Conservation (phyloP, 1,140 invertebrate genomes). For the Agrypnia vestita region DNA sequence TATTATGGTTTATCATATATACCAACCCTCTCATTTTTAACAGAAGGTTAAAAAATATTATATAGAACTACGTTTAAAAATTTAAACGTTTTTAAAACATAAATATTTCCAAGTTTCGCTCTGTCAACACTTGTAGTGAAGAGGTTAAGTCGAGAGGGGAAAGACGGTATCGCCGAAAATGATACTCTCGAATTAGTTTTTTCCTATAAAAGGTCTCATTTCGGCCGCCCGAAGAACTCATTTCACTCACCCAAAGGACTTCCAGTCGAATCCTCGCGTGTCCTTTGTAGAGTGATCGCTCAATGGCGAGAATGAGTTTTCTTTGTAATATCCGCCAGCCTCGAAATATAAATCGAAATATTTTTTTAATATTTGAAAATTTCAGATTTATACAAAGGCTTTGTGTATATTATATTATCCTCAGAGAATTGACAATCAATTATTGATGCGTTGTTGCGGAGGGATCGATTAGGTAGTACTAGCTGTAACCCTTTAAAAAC, state of each 20-base stretch:
- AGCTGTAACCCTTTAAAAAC: too few relatives aligned
- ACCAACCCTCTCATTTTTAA: too few relatives aligned
- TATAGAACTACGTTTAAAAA: too few relatives aligned
- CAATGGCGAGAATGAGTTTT: constrained; percentile 17
- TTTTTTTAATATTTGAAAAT: not conserved
- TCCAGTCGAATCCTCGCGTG: constrained; percentile 21
- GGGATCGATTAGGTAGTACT: too few relatives aligned
- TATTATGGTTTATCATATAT: too few relatives aligned
- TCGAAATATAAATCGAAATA: constrained; percentile 2
- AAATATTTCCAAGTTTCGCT: not conserved
- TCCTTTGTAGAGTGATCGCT: constrained; percentile 23
- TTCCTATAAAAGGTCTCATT: constrained; percentile 28
- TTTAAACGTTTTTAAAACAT: too few relatives aligned
- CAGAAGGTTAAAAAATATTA: too few relatives aligned
- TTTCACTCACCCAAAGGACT: constrained; percentile 26
- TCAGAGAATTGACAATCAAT: too few relatives aligned
- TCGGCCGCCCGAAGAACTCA: constrained; percentile 17
- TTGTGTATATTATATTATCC: not conserved
- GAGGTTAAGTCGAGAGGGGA: constrained; percentile 1
- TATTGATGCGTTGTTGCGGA: too few relatives aligned
- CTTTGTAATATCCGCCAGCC: not conserved
- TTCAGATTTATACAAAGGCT: not conserved
- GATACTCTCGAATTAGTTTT: constrained; percentile 36
- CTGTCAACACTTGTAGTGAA: not conserved
- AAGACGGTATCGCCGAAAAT: constrained; percentile 26